phyloP scores from a whole-genome alignment of 1,140 invertebrate genomes.

The Drosophila navojoa region DNA sequence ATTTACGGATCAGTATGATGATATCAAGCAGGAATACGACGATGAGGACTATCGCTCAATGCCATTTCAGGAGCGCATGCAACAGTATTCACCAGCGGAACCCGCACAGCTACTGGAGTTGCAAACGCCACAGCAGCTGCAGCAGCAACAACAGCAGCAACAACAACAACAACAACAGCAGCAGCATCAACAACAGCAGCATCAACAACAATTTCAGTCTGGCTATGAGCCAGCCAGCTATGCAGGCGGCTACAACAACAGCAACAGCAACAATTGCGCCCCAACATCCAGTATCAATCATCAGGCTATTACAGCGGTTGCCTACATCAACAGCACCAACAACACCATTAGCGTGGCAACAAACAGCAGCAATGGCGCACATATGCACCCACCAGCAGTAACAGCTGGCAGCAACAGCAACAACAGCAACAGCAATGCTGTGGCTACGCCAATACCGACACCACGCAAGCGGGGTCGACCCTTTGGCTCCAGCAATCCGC shows the following conservation, averaged over 20 bases:
- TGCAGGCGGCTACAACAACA: slow-evolving; percentile 29
- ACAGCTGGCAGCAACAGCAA: background rate
- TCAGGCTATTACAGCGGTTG: slow-evolving; percentile 66
- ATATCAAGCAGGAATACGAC: slow-evolving; percentile 71
- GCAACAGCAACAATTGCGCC: slow-evolving; percentile 14
- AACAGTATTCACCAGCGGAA: slow-evolving; percentile 72
- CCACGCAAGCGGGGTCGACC: slow-evolving; percentile 67
- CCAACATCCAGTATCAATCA: slow-evolving; percentile 49
- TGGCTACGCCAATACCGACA: slow-evolving; percentile 41
- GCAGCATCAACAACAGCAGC: slow-evolving; percentile 47
- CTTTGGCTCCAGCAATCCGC: slow-evolving; percentile 55
- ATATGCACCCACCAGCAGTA: slow-evolving; percentile 18
- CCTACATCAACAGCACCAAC: slow-evolving; percentile 69
- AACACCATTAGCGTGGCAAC: slow-evolving; percentile 71
- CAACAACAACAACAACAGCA: slow-evolving; percentile 42
- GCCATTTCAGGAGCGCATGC: slow-evolving; percentile 67
- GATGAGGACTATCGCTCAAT: slow-evolving; percentile 68
- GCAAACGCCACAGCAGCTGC: slow-evolving; percentile 68
- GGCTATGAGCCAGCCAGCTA: slow-evolving; percentile 34
- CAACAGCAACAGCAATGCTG: background rate
- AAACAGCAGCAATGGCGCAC: slow-evolving; percentile 45
- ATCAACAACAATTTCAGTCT: slow-evolving; percentile 49
- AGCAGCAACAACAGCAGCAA: slow-evolving; percentile 64
- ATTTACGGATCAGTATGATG: slow-evolving; percentile 76
- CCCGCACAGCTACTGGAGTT: slow-evolving; percentile 57